Evolutionary conservation across 2,797 vertebrate species (phyloP), one percentile per base, ranked within the genome.

Genomic region (Stomatorhinus walkeri): DNA sequence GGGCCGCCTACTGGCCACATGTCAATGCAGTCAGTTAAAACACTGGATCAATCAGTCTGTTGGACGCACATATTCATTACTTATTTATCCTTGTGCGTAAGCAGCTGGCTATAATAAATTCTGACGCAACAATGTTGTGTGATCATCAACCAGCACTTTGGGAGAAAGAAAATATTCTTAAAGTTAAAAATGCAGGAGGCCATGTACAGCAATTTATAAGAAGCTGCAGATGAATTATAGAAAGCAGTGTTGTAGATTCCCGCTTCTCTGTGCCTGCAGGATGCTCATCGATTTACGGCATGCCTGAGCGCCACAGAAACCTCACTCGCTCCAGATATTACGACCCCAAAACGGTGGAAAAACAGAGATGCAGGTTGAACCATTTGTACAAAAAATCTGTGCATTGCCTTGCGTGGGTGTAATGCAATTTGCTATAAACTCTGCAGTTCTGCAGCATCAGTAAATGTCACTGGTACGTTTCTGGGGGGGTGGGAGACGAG

Each of bases 141-240:
- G 46, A 85, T 85, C 48, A 28, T 51, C 46, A 28, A 49, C 24
- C 46, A 85, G 48, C 22, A 49, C 83, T 52, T 84, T 16, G 46
- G 49, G 46, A 51, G 22, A 79, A 40, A 79, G 19, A 79, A 79
- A 40, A 19, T 51, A 51, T 32, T 32, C 19, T 4, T 51, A 46
- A 24, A 49, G 83, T 85, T 85, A 85, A 85, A 79, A 79, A 79
- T 79, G 72, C 72, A 79, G 36, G 72, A 79, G 19, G 16, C 72
- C 36, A 79, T 7, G 5, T 6, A 9, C 32, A 1, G 36, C 72
- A n/a, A 43, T 79, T 79, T 19, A 52, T 85, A 28, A n/a, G 83
- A 14, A 51, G 48, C 81, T 51, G 22, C 19, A 85, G n/a, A 52
- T 85, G 24, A 51, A 85, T 28, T 10, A 32, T 4, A 85, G 83